Evolutionary conservation across 2,888 invertebrate genomes (phyloP), one percentile per base, ranked within the genome.

Genomic region (Ennomos erosarius): DNA sequence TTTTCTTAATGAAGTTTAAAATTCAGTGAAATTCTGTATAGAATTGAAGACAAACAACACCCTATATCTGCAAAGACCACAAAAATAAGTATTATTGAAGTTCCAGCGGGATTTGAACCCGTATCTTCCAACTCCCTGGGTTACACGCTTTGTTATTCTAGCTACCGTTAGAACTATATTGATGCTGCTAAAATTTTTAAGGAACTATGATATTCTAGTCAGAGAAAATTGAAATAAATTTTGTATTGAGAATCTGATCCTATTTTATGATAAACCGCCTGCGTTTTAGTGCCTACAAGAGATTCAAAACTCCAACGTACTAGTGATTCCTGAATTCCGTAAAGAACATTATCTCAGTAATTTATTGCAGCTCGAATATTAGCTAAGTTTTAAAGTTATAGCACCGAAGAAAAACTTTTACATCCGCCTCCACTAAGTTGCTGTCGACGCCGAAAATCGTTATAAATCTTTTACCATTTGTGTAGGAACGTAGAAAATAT

Each of bases 291-390:
- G 48, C 59, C 55, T 42, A 16, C 26, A 51, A 50, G 37, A 44
- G 36, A 43, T 57, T 44, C 13, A 39, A 44, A 45, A 44, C 35
- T 38, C 44, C 50, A 53, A 9, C 16, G 13, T 42, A 33, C 67
- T 10, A 35, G 16, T 33, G 46, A 57, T 51, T 37, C 65, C 51
- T 74, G 74, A 79, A 80, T 80, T 80, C 75, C 75, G 69, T 68
- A 75, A 78, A 74, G 74, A 74, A 74, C 76, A 78, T 79, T 82
- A 81, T 81, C 78, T 75, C 58, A 49, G 68, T 73, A 82, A 83
- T 83, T 83, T 84, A 83, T 83, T 74, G 78, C 75, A 70, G 75
- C 77, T 78, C 75, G 78, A 82, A 83, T 81, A 82, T 83, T 80
- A 82, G 81, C 77, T 76, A 79, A 84, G 75, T 84, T 82, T 79